phyloP scores from a whole-genome alignment of 2,888 invertebrate species.

The Prenolepis imparis region DNA sequence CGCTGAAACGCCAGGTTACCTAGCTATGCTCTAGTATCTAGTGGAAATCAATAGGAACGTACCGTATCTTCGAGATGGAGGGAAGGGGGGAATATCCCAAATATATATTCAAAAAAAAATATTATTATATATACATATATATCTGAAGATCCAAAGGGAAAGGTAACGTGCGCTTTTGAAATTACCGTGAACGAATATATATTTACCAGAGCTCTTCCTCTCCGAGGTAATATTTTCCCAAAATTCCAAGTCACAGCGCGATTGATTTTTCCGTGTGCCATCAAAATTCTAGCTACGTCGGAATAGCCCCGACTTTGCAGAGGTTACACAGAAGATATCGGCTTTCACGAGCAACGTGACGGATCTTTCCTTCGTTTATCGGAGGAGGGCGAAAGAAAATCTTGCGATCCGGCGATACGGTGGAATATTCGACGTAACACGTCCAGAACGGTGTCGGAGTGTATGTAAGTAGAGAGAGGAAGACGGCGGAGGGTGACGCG shows the following conservation, averaged over 20 bases:
- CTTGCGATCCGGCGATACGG: constrained; percentile 71
- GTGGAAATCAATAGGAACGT: constrained; percentile 25
- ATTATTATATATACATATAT: not conserved
- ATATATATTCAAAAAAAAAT: constrained; percentile 12
- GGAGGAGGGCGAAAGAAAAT: constrained; percentile 74
- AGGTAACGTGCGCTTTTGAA: not conserved
- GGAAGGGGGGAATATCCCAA: not conserved
- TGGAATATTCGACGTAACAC: constrained; percentile 77
- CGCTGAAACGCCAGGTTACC: constrained; percentile 27
- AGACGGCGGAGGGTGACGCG: constrained; percentile 72
- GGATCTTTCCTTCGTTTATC: constrained; percentile 73
- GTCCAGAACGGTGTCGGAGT: constrained; percentile 73
- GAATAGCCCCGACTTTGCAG: constrained; percentile 73
- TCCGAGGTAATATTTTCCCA: constrained; percentile 1
- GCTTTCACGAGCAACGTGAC: constrained; percentile 76
- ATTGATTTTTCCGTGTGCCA: constrained; percentile 66
- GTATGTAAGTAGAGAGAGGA: constrained; percentile 27
- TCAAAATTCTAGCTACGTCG: constrained; percentile 73
- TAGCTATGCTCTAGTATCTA: not conserved
- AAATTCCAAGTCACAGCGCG: constrained; percentile 51
- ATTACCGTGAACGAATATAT: constrained; percentile 33
- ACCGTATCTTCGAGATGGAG: not conserved
- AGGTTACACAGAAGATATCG: constrained; percentile 75
- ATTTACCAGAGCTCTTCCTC: constrained; percentile 13
- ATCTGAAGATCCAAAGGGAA: not conserved